Evolutionary conservation across 53 echinoderm and acorn worm genomes (phyloP).

Genomic region (Stichopus horrens): DNA sequence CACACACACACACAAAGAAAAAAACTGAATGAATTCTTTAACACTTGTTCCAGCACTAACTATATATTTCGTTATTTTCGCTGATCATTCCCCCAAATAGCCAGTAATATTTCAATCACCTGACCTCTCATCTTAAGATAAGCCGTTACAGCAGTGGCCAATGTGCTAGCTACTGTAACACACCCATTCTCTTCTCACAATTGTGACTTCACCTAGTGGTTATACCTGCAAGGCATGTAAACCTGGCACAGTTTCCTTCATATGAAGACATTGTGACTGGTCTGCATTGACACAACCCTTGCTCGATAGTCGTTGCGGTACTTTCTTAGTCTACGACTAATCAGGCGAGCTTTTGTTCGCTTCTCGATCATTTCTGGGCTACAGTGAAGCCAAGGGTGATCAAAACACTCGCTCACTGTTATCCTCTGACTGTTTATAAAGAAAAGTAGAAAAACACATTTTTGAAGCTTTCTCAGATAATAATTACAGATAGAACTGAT

Average conservation of each 20-base stretch:
- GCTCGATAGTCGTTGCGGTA: slow-evolving; percentile 76
- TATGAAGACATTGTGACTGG: slow-evolving; percentile 23
- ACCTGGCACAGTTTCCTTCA: not conserved
- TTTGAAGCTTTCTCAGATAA: too few species aligned
- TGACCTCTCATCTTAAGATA: too few species aligned
- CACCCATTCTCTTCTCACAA: not conserved
- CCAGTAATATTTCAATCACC: too few species aligned
- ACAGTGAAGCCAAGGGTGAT: slow-evolving; percentile 60
- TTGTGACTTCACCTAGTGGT: not conserved
- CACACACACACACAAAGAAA: too few species aligned
- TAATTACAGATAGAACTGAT: too few species aligned
- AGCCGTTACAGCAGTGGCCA: too few species aligned
- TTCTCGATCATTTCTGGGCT: slow-evolving; percentile 56
- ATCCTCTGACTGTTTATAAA: slow-evolving; percentile 62
- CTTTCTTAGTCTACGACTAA: slow-evolving; percentile 59
- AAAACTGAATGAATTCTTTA: too few species aligned
- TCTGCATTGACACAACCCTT: slow-evolving; percentile 36
- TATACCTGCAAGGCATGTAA: not conserved
- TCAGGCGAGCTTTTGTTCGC: slow-evolving; percentile 34
- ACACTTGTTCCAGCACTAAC: too few species aligned
- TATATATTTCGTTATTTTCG: too few species aligned
- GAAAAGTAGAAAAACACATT: not conserved
- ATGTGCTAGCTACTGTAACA: too few species aligned
- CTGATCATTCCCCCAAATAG: too few species aligned
- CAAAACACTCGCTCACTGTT: slow-evolving; percentile 69